phyloP scores from a whole-genome alignment of 2,113 vertebrate species.

The Platycercus adscitus region DNA sequence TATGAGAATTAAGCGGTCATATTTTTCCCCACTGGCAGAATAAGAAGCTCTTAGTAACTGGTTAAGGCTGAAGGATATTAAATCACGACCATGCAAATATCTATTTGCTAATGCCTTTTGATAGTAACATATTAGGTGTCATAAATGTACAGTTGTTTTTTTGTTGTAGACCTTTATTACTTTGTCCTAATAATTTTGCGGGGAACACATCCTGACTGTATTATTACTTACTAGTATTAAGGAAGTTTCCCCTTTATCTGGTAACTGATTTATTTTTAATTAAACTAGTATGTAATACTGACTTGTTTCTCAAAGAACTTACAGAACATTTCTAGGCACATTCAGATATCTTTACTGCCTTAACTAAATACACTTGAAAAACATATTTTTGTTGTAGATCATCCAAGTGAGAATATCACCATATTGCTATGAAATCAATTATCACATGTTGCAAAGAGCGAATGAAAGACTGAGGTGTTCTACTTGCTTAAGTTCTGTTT shows the following conservation, averaged over 20 bases:
- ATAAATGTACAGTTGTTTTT: conserved; percentile 66
- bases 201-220: background rate
- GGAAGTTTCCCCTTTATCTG: background rate
- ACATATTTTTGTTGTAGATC: conserved; percentile 56
- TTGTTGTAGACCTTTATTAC: conserved; percentile 24
- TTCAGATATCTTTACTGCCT: conserved; percentile 32
- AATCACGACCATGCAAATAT: conserved; percentile 66
- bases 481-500: conserved; percentile 9
- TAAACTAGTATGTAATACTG: background rate
- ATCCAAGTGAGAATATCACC: conserved; percentile 67
- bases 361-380: conserved; percentile 41
- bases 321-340: conserved; percentile 48
- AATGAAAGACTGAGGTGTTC: conserved; percentile 43
- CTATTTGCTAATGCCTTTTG: conserved; percentile 63
- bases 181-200: background rate
- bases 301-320: conserved; percentile 39
- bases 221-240: background rate
- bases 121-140: conserved; percentile 45
- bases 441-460: conserved; percentile 35
- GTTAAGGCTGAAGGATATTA: conserved; percentile 61
- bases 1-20: conserved; percentile 67
- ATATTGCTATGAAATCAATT: conserved; percentile 62
- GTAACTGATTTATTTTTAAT: background rate
- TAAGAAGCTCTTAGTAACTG: conserved; percentile 69
- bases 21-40: conserved; percentile 56